These are phyloP conservation scores for Lycophotia porphyrea DNA, from an alignment of 2,888 invertebrate species.

Conservation along the genomic window DNA sequence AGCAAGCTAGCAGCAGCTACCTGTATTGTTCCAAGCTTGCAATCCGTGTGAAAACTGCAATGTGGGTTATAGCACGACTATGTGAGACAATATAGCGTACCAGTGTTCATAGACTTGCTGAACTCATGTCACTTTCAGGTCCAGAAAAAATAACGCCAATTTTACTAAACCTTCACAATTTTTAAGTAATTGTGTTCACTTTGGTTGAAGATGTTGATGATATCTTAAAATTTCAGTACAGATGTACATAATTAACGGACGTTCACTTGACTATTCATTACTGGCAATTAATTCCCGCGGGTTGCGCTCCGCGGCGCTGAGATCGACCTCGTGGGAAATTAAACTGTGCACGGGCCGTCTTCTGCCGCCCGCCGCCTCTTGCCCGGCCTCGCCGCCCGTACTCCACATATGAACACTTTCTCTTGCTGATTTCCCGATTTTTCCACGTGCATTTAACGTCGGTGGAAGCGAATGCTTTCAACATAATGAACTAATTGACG, in stretches of 20 bases:
- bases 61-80: conserved; percentile 74
- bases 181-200: conserved; percentile 8
- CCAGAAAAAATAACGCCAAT: neutral
- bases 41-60: conserved; percentile 85
- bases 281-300: conserved; percentile 90
- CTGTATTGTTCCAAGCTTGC: conserved; percentile 82
- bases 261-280: conserved; percentile 90
- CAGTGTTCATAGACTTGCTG: conserved; percentile 60
- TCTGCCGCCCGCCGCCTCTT: conserved; percentile 83
- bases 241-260: conserved; percentile 87
- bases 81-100: conserved; percentile 68
- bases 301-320: conserved; percentile 88
- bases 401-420: conserved; percentile 88
- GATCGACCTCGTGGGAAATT: conserved; percentile 91
- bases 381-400: conserved; percentile 75
- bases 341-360: conserved; percentile 89
- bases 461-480: conserved; percentile 45
- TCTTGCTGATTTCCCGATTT: conserved; percentile 84
- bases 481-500: conserved; percentile 37
- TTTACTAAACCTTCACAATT: neutral
- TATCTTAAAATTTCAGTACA: conserved; percentile 68
- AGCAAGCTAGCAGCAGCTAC: conserved; percentile 75
- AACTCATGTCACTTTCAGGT: conserved; percentile 41
- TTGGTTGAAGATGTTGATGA: conserved; percentile 49
- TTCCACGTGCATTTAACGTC: conserved; percentile 75